Conservation (phyloP, 2,888 invertebrate genomes). For the Acronicta psi region DNA sequence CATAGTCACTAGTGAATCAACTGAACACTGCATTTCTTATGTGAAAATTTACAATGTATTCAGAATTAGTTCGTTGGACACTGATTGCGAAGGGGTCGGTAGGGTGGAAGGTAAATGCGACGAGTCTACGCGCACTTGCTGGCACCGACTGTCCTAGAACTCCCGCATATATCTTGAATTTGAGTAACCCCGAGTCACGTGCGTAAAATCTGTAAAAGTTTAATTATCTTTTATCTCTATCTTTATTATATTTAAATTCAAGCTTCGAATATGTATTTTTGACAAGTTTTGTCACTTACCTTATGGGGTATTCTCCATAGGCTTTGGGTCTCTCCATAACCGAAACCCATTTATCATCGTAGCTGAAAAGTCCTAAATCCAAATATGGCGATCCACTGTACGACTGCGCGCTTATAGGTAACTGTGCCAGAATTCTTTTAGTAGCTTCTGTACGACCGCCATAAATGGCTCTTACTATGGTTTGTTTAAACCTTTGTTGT, state of each 20-base stretch:
- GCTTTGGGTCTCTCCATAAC: conserved; percentile 98
- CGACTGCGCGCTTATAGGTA: conserved; percentile 98
- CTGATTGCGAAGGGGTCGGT: conserved; percentile 98
- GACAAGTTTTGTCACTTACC: conserved; percentile 86
- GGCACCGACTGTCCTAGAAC: conserved; percentile 92
- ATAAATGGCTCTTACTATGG: conserved; percentile 95
- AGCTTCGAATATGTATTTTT: background rate
- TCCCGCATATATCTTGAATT: conserved; percentile 96
- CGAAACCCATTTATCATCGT: conserved; percentile 98
- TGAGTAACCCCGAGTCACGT: conserved; percentile 93
- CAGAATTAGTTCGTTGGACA: conserved; percentile 97
- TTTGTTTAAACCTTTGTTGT: conserved; percentile 94
- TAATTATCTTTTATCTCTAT: too few species aligned
- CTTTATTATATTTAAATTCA: background rate
- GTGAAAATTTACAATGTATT: conserved; percentile 98
- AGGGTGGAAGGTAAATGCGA: conserved; percentile 98
- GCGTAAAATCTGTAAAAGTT: conserved; percentile 92
- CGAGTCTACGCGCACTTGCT: conserved; percentile 93
- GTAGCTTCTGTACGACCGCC: conserved; percentile 97
- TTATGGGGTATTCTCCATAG: conserved; percentile 97
- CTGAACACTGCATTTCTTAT: conserved; percentile 91
- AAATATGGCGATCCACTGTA: conserved; percentile 97
- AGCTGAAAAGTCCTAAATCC: conserved; percentile 96
- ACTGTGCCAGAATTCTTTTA: conserved; percentile 95
- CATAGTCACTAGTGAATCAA: conserved; percentile 59